Base-by-base conservation (phyloP, 1,140 invertebrate genomes). In the Dendroctonus ponderosae region DNA sequence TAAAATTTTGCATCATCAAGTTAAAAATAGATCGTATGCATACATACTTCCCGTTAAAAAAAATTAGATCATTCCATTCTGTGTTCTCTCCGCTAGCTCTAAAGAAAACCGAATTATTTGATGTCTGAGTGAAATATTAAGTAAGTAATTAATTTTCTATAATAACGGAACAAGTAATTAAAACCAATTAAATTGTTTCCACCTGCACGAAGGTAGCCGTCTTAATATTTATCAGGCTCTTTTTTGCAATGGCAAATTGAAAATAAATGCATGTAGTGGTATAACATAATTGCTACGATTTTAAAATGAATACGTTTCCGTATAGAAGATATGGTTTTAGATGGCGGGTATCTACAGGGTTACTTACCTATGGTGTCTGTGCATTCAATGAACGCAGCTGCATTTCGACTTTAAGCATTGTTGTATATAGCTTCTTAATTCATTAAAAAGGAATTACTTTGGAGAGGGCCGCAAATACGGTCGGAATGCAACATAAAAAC, bases 291-390 rank as follows among this genome's bases (percentile, higher is more conserved):
- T 44, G 42, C 26, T 38, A 49, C 56, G 62, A 71, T 71, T 74
- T 77, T 78, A 77, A 77, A 78, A 77, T 77, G 75, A 77, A 78
- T 77, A 78, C 76, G 77, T 77, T 75, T 76, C 74, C 69, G 52
- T 70, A 63, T 68, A 54, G 40, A 53, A 70, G 52, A 41, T 43
- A 12, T 58, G 56, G 39, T 38, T 52, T 63, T 57, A 66, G 48
- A 59, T 59, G 52, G 63, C 67, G 63, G 53, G 53, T 46, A 63
- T 67, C 66, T 67, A 67, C 66, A 67, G 66, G 66, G 58, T 67
- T 67, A 63, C 9, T 26, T 40, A 57, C n/a, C 38, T 42, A 26
- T 26, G 26, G 26, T 26, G 3, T 26, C n/a, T 26, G 26, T 26
- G 26, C 26, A 26, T 3, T 26, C 26, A 26, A 26, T 26, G 1